phyloP scores from a whole-genome alignment of 1,140 invertebrate genomes.

The Saccostrea cuccullata region DNA sequence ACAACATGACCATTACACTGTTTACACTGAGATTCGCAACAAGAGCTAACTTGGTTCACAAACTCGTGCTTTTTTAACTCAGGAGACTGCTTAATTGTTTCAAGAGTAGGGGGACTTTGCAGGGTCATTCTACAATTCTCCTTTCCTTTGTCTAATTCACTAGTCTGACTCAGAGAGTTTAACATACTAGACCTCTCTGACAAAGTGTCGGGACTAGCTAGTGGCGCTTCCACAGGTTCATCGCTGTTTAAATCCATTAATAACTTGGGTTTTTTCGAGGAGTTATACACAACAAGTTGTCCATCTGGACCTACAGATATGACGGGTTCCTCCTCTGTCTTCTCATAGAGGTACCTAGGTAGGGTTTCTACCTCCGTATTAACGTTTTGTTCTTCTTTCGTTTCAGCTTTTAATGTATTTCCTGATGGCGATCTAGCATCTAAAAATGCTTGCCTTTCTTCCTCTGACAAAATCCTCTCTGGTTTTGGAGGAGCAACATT shows the following conservation, averaged over 20 bases:
- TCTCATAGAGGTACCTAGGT: conserved; percentile 12
- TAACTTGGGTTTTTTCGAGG: conserved; percentile 48
- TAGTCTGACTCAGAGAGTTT: conserved; percentile 66
- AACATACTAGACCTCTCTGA: conserved; percentile 86
- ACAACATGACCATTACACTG: conserved; percentile 26
- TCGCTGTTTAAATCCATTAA: conserved; percentile 49
- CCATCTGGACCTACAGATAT: conserved; percentile 43
- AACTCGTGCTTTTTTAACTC: conserved; percentile 37
- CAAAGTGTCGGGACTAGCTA: conserved; percentile 91
- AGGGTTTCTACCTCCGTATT: neutral
- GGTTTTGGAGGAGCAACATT: conserved; percentile 79
- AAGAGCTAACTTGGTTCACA: neutral
- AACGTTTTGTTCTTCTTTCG: neutral
- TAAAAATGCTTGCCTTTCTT: conserved; percentile 67
- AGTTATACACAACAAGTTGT: conserved; percentile 42
- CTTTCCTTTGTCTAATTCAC: conserved; percentile 45
- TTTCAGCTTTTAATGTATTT: conserved; percentile 39
- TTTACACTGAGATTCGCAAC: neutral
- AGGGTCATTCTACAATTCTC: conserved; percentile 59
- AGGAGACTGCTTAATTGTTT: conserved; percentile 63
- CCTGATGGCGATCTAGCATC: conserved; percentile 56
- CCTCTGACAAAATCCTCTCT: conserved; percentile 71
- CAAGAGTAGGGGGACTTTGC: conserved; percentile 54
- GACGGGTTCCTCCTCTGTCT: neutral
- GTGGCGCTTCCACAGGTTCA: conserved; percentile 82